Conservation (phyloP, 2,797 vertebrate species). For the Rousettus madagascariensis region DNA sequence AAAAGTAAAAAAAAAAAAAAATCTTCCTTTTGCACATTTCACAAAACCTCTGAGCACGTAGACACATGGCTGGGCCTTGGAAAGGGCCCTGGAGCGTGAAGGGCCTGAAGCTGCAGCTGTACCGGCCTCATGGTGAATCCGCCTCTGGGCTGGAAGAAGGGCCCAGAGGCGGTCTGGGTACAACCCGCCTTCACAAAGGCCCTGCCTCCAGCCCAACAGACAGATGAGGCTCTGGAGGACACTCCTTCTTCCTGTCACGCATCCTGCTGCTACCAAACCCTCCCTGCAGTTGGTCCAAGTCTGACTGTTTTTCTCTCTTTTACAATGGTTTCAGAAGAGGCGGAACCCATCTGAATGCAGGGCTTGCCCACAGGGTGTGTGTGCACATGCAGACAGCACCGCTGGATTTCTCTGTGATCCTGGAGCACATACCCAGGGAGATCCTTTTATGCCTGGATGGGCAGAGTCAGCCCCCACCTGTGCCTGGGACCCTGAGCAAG, state of each 20-base stretch:
- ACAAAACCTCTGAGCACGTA: neutral
- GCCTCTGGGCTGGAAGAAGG: conserved; percentile 78
- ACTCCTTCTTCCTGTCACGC: conserved; percentile 29
- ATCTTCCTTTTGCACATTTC: conserved; percentile 40
- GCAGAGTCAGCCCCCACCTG: neutral
- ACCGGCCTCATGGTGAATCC: conserved; percentile 50
- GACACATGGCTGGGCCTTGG: neutral
- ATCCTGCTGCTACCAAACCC: neutral
- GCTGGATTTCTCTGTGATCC: neutral
- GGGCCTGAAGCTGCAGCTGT: conserved; percentile 3
- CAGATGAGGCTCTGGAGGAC: conserved; percentile 57
- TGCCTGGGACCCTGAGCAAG: neutral
- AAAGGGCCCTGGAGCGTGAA: neutral
- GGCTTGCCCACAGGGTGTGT: neutral
- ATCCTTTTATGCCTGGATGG: neutral
- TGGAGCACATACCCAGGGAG: neutral
- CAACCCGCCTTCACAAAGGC: conserved; percentile 77
- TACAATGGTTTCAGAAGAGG: neutral
- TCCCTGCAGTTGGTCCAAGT: neutral
- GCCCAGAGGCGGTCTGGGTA: conserved; percentile 76
- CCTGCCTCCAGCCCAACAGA: conserved; percentile 76
- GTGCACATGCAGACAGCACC: rapidly evolving
- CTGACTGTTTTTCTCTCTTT: neutral
- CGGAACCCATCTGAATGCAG: neutral
- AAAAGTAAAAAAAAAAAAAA: neutral